Conservation (phyloP, 2,888 invertebrate genomes). For the Pegoplata infirma region DNA sequence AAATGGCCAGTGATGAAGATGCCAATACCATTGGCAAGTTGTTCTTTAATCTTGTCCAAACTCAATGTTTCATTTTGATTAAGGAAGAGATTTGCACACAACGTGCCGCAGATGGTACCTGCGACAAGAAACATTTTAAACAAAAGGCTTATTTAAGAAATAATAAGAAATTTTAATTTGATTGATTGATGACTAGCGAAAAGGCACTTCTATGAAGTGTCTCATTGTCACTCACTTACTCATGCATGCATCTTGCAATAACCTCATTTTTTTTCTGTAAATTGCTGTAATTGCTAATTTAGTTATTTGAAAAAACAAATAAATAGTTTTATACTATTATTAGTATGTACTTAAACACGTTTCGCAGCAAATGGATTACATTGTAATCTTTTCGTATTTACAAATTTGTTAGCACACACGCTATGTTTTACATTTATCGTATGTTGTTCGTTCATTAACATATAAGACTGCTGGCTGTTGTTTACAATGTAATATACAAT, state of each 20-base stretch:
- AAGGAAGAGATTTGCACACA: slow-evolving; percentile 87
- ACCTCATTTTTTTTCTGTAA: slow-evolving; percentile 34
- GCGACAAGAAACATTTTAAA: slow-evolving; percentile 82
- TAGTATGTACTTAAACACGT: slow-evolving; percentile 32
- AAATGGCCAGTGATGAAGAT: slow-evolving; percentile 90
- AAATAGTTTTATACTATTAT: slow-evolving; percentile 8
- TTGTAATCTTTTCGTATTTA: background rate
- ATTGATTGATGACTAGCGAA: no score
- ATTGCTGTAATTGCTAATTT: slow-evolving; percentile 8
- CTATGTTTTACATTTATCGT: slow-evolving; percentile 1
- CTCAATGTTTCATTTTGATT: slow-evolving; percentile 93
- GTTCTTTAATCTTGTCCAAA: slow-evolving; percentile 97
- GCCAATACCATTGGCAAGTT: slow-evolving; percentile 94
- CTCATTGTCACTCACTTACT: background rate
- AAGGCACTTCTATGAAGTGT: slow-evolving; percentile 35
- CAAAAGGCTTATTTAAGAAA: slow-evolving; percentile 87
- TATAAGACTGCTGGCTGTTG: slow-evolving; percentile 17
- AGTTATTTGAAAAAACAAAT: background rate
- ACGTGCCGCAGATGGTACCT: slow-evolving; percentile 92
- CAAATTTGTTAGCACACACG: background rate
- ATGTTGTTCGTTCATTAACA: slow-evolving; percentile 16
- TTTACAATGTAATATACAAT: background rate
- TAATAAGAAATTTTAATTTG: slow-evolving; percentile 80
- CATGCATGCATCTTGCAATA: slow-evolving; percentile 14
- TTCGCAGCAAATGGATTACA: background rate